Base-by-base conservation (phyloP, 1,140 invertebrate genomes). In the Fopius arisanus region DNA sequence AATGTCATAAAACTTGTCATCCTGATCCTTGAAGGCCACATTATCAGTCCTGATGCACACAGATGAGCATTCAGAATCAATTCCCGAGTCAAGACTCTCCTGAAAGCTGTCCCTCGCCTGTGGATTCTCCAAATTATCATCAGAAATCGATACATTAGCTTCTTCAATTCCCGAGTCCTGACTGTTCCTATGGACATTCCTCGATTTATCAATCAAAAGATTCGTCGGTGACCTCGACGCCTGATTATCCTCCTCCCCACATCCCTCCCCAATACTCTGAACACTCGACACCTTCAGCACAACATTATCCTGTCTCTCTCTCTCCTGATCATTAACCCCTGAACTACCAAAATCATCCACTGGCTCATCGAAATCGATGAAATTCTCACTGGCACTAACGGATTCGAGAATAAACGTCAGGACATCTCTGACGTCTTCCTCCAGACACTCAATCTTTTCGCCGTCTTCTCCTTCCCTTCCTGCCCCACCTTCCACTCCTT, bases 1-100 rank as follows among this genome's bases (percentile, higher is more conserved):
- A 31, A 72, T 71, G 40, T 75, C 40, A 16, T 69, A 72, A 19
- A 70, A 43, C 23, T 28, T 63, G 28, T 76, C 54, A 10, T 40
- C 37, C 33, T 26, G 41, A 41, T 74, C 70, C 19, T 77, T 75
- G 66, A 73, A 33, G 1, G 19, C 14, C 16, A 67, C 31, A 41
- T 23, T 75, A 9, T 82, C 77, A 28, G 59, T 48, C 33, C 73
- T 77, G 48, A 72, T 67, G 67, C 78, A 77, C 26, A 79, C 75
- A 10, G 79, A 81, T n/a, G 80, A 82, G 69, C 79, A 82, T 59
- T 82, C 81, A 6, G 81, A 81, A 43, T 81, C 79, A 59, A 81
- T 82, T 21, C 75, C 80, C 10, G 80, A 81, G 51, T 81, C 78
- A 23, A 81, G 51, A 37, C 78, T 80, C 59, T 82, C 81, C 69